Base-by-base conservation (phyloP, 2,888 invertebrate genomes). In the Ophioninae sp. region DNA sequence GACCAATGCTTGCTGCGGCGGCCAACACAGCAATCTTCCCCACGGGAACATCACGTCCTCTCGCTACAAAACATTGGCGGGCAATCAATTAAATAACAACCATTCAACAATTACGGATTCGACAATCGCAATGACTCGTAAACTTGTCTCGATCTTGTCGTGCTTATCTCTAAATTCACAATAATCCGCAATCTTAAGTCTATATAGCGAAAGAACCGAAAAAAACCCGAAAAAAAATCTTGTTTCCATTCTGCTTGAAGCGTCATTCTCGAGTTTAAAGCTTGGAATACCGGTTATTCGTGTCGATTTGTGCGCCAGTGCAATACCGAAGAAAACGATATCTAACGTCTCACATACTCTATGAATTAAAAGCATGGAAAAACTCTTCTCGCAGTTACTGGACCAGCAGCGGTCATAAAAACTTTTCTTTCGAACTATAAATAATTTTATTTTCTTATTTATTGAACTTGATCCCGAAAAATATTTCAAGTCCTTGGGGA, bases 1-100 rank as follows among this genome's bases (percentile, higher is more conserved):
- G 21, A 98, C 96, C 83, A 98, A 94, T 87, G 96, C 96, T 90
- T 97, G 97, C 86, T 97, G 97, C 39, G 97, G 96, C 67, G 97
- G 96, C 84, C 96, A 95, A 82, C 96, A 95, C 87, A 98, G 94
- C 74, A 97, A 94, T 90, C 96, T 96, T 89, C 96, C 96, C 96
- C 97, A 96, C 5, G 96, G 95, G 77, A 96, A 95, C 83, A 92
- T 88, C 86, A 89, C 85, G 72, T 93, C 92, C 57, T 93, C 92
- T 57, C 89, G 89, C 92, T 92, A 88, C 70, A 85, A 85, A 78
- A 81, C 61, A 78, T 61, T 21, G 57, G 37, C 2, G 21, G 8
- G 59, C 73, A 78, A 73, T 65, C 17, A 62, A 64, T 21, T 70
- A 72, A 64, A 76, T 44, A 65, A 77, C 59, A 61, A 50, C 57